Evolutionary conservation across 2,888 invertebrate species (phyloP).

Genomic region (Griposia aprilina): DNA sequence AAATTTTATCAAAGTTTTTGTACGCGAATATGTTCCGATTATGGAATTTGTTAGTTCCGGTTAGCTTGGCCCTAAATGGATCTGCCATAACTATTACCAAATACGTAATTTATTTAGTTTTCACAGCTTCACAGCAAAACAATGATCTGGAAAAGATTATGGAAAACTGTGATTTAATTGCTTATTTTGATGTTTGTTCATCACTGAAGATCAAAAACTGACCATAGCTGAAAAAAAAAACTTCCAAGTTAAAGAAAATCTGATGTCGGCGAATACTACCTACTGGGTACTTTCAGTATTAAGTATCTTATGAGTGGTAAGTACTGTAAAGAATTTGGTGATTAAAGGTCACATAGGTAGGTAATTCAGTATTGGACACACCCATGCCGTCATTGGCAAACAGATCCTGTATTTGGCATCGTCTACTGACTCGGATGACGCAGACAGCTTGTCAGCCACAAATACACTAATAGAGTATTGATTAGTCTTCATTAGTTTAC

Average conservation of each 20-base stretch:
- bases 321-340: background rate
- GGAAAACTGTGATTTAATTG: background rate
- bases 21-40: constrained; percentile 25
- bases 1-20: constrained; percentile 54
- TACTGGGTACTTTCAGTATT: background rate
- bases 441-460: constrained; percentile 46
- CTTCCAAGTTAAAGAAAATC: background rate
- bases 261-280: background rate
- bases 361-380: background rate
- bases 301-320: background rate
- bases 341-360: background rate
- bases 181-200: too few relatives aligned
- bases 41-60: constrained; percentile 24
- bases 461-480: constrained; percentile 41
- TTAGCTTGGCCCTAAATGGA: constrained; percentile 12
- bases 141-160: background rate
- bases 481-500: constrained; percentile 44
- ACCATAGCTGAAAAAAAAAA: background rate
- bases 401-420: constrained; percentile 1
- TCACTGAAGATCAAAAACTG: too few relatives aligned
- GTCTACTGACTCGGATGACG: constrained; percentile 21
- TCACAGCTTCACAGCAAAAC: too few relatives aligned
- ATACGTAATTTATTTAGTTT: background rate
- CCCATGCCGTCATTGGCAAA: background rate
- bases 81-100: background rate